Conservation (phyloP, 2,113 vertebrate genomes). For the Haliaeetus leucogaster region DNA sequence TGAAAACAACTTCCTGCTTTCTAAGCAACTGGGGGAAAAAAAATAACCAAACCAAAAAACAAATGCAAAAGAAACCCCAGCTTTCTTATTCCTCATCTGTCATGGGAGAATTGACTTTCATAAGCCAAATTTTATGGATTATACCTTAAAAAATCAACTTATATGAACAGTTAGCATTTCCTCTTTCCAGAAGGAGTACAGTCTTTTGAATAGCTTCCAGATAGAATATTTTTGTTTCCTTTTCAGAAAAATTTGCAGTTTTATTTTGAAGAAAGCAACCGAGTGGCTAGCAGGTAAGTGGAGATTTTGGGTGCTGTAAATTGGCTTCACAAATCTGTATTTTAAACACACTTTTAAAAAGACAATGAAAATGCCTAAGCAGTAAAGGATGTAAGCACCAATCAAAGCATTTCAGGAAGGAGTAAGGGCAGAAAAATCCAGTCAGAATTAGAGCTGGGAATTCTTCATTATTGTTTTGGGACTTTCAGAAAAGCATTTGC, state of each 20-base stretch:
- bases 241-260: neutral
- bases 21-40: neutral
- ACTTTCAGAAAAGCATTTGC: neutral
- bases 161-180: neutral
- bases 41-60: neutral
- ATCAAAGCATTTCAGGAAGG: neutral
- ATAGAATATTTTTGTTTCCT: neutral
- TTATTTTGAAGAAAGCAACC: neutral
- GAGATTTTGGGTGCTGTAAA: neutral
- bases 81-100: neutral
- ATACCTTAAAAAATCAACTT: neutral
- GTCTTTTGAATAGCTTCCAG: neutral
- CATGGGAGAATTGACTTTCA: neutral
- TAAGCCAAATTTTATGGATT: neutral
- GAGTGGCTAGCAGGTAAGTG: neutral
- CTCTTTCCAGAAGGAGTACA: neutral
- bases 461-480: neutral
- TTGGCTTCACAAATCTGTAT: neutral
- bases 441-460: neutral
- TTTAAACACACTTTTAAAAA: neutral
- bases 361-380: neutral
- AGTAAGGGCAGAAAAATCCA: neutral
- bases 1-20: neutral
- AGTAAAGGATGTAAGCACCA: neutral
- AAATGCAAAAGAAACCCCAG: neutral